Evolutionary conservation across 1,140 invertebrate genomes (phyloP).

Genomic region (Cryptotermes secundus): DNA sequence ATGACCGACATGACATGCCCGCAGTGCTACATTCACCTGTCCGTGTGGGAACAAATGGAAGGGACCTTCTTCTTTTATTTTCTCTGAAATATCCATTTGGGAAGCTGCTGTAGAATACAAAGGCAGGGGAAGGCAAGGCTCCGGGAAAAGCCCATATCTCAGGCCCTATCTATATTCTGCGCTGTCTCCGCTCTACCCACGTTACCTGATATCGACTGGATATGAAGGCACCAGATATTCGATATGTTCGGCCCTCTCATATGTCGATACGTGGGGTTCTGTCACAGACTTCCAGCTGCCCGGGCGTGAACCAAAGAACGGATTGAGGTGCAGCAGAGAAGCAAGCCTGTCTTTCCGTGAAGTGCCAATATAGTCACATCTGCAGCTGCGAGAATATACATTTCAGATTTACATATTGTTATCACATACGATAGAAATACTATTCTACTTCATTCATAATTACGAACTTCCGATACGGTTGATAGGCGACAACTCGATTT

Average conservation of each 20-base stretch:
- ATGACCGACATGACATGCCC: too few species aligned
- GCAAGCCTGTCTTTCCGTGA: too few species aligned
- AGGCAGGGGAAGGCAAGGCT: not conserved
- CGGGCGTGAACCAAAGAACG: not conserved
- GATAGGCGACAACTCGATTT: too few species aligned
- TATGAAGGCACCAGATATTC: not conserved
- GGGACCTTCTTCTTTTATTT: not conserved
- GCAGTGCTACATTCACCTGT: not conserved
- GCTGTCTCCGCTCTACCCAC: not conserved
- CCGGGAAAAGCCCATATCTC: not conserved
- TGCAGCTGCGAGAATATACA: too few species aligned
- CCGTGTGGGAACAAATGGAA: not conserved
- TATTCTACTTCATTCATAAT: too few species aligned
- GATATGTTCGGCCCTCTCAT: not conserved
- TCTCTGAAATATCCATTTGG: not conserved
- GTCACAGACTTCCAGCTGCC: not conserved
- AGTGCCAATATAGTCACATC: too few species aligned
- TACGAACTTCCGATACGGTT: too few species aligned
- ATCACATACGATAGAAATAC: too few species aligned
- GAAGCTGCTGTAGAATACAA: not conserved
- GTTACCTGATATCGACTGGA: not conserved
- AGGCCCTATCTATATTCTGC: not conserved
- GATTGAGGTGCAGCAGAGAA: not conserved
- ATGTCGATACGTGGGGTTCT: not conserved
- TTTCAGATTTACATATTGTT: too few species aligned